Conservation (phyloP, 2,113 vertebrate species). For the Thryonomys swinderianus region DNA sequence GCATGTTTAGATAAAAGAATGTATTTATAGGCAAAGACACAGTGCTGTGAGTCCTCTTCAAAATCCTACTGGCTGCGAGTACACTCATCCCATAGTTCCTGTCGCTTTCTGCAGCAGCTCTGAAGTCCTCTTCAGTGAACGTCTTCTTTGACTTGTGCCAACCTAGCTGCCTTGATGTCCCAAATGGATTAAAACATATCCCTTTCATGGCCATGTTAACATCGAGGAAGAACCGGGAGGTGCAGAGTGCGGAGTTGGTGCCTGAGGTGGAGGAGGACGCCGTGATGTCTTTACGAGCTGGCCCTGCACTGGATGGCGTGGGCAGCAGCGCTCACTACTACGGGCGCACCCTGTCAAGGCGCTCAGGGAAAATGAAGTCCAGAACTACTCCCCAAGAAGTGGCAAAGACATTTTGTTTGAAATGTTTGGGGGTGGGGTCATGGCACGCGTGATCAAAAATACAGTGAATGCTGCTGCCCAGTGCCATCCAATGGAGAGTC, state of each 20-base stretch:
- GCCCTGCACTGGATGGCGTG: background rate
- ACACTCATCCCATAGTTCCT: background rate
- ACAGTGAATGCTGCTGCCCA: background rate
- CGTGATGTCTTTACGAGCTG: background rate
- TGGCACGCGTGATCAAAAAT: background rate
- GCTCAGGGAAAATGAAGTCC: background rate
- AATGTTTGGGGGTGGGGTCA: no score
- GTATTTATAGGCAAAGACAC: background rate
- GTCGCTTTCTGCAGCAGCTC: background rate
- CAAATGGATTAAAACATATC: background rate
- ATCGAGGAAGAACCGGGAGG: background rate
- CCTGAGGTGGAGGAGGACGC: background rate
- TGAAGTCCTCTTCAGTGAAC: background rate
- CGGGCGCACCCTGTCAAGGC: background rate
- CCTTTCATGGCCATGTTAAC: background rate
- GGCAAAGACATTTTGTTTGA: no score
- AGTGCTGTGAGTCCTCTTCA: background rate
- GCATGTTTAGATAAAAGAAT: background rate
- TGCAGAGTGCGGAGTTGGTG: background rate
- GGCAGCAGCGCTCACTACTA: background rate
- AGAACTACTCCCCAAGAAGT: no score
- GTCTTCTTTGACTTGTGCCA: background rate
- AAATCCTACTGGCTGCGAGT: background rate
- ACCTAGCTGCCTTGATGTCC: background rate
- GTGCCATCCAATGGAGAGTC: background rate